Base-by-base conservation (phyloP, 2,113 vertebrate species). In the Myotis yumanensis region DNA sequence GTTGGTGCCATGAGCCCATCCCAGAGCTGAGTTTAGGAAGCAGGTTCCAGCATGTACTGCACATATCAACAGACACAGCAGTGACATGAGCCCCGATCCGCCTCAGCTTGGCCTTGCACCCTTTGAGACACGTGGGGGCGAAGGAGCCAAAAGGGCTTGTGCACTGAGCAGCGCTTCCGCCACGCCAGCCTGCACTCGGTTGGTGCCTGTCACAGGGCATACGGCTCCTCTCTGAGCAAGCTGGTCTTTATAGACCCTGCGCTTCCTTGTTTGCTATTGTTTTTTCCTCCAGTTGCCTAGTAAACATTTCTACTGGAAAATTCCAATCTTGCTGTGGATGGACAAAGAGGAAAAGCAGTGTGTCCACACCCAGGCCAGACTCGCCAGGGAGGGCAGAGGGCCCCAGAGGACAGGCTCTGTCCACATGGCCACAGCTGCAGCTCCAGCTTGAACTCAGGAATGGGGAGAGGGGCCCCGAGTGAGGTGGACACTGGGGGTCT, bases 221-320 rank as follows among this genome's bases (percentile, higher is more conserved):
- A 11, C 7, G 23, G 22, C 0, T 8, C 17, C 35, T 28, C 69
- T 8, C 11, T 48, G 8, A 23, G 15, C 66, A 40, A 30, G 48
- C 62, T 77, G 1, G 43, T 51, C 28, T 84, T 84, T 30, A 25
- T 1, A 4, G 25, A 2, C 9, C 43, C n/a, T 15, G 37, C 18
- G 2, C 62, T 77, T 57, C 76, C 4, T 35, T 62, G 46, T 52
- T 80, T 89, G 35, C 69, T 81, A 84, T 72, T 95, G 90, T 90
- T 94, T 89, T 66, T 25, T 17, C 28, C 35, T 85, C 46, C 9
- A 89, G 94, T 89, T 89, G 93, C 91, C 95, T 72, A 16, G 95
- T 93, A 96, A 96, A 96, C 86, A 94, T 89, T 93, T 71, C 72
- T 66, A 8, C 46, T 94, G 86, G 96, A 95, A 96, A 96, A 87